Base-by-base conservation (phyloP, 2,797 vertebrate genomes). In the Anguilla megastoma region DNA sequence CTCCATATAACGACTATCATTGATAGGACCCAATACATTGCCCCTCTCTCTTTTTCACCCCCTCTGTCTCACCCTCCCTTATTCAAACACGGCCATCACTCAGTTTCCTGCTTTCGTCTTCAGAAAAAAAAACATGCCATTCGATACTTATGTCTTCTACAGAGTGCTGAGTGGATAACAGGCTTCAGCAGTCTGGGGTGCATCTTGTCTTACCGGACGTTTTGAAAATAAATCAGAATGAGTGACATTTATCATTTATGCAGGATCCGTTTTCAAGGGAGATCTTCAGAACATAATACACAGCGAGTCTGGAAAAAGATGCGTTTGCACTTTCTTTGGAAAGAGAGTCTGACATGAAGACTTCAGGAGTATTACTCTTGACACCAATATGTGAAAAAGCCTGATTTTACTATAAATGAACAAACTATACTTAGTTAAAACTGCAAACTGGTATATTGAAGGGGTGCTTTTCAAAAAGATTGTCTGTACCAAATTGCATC, bases 191-290 rank as follows among this genome's bases (percentile, higher is more conserved):
- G 48, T 56, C 71, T 18, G 0, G 30, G 18, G 21, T 82, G 54
- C 27, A 76, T 87, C 85, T 58, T 74, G 82, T 82, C 58, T 88
- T 71, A 33, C 41, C 9, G 54, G 21, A 83, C 79, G 41, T 63
- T 58, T 30, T 90, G 79, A 71, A 63, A 90, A 90, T 90, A 89
- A 84, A 86, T 87, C 52, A 85, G 9, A 30, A 87, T 87, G 89
- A 88, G 90, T 90, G 88, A 88, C 89, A 91, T 86, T 91, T 91
- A 91, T 91, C 90, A 91, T 91, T 92, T 92, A 66, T 90, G 90
- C 74, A 36, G 33, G 30, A 76, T 36, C 71, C 18, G 30, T 18
- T 76, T 76, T 41, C 41, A 76, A 76, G 71, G 36, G 12, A 76
- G 10, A 36, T 36, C 33, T 76, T 41, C 33, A 69, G 18, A 84